Evolutionary conservation across 2,113 vertebrate genomes (phyloP).

Genomic region (Eptatretus burgeri): DNA sequence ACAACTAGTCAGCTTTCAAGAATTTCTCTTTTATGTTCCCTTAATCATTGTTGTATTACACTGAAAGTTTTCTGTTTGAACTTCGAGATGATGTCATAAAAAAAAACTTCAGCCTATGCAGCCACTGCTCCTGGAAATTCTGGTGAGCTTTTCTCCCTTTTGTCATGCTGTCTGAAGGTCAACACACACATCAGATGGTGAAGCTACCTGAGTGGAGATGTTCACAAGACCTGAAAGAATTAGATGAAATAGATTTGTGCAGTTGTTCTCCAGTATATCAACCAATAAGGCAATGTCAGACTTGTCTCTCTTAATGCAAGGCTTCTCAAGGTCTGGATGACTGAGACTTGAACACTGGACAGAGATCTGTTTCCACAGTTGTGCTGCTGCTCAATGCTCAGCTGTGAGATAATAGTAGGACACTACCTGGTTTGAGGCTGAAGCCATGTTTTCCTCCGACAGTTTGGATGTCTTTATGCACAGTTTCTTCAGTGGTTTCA

Average conservation of each 20-base stretch:
- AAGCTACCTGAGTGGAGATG: too few relatives aligned
- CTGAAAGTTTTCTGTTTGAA: too few relatives aligned
- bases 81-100: too few relatives aligned
- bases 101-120: neutral
- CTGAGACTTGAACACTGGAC: too few relatives aligned
- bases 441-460: neutral
- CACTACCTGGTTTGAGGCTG: slow-evolving; percentile 4
- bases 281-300: too few relatives aligned
- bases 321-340: too few relatives aligned
- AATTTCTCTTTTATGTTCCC: neutral
- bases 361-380: too few relatives aligned
- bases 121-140: slow-evolving; percentile 1
- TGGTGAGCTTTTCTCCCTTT: neutral
- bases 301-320: too few relatives aligned
- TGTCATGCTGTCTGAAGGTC: neutral
- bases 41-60: neutral
- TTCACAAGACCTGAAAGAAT: too few relatives aligned
- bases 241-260: too few relatives aligned
- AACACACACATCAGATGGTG: slow-evolving; percentile 4
- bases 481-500: slow-evolving; percentile 1
- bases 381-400: too few relatives aligned
- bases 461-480: slow-evolving; percentile 2
- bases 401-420: slow-evolving; percentile 3
- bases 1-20: neutral
- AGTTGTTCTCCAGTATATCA: too few relatives aligned